Evolutionary conservation across 2,113 vertebrate species (phyloP).

Genomic region (Syrmaticus mikado): DNA sequence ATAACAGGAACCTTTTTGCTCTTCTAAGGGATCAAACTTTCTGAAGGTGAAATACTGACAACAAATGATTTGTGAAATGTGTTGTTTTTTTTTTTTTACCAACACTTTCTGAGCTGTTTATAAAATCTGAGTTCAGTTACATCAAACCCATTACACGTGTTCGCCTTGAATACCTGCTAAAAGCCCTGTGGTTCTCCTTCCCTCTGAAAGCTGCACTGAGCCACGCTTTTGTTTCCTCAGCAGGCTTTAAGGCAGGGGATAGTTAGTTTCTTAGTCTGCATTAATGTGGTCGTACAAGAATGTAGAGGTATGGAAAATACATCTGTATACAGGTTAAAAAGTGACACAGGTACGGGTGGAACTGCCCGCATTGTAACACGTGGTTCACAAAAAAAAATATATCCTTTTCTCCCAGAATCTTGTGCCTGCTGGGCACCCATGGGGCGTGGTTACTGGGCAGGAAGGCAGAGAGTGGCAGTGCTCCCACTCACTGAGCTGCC

Average conservation of each 20-base stretch:
- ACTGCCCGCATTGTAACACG: neutral
- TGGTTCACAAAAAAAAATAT: neutral
- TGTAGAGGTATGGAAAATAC: neutral
- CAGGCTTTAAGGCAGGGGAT: neutral
- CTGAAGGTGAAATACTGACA: neutral
- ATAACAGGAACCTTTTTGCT: neutral
- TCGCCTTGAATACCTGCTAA: neutral
- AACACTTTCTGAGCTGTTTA: neutral
- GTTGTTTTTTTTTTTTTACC: neutral
- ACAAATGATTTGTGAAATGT: neutral
- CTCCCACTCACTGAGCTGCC: neutral
- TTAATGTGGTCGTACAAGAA: neutral
- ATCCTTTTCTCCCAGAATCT: neutral
- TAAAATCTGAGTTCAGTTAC: neutral
- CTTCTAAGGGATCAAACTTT: neutral
- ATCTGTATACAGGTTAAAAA: neutral
- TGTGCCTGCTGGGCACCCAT: neutral
- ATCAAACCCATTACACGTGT: neutral
- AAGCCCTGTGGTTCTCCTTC: neutral
- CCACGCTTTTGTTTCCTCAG: neutral
- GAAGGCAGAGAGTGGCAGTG: neutral
- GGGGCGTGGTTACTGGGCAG: neutral
- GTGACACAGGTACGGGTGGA: neutral
- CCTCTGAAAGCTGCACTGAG: neutral
- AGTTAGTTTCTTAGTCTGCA: neutral